A percentile compares a stretch with the other conserved stretches of the same genome.
These are phyloP conservation scores for Bursaphelenchus okinawaensis DNA, from an alignment of 2,888 invertebrate species.

Conservation along the genomic window DNA sequence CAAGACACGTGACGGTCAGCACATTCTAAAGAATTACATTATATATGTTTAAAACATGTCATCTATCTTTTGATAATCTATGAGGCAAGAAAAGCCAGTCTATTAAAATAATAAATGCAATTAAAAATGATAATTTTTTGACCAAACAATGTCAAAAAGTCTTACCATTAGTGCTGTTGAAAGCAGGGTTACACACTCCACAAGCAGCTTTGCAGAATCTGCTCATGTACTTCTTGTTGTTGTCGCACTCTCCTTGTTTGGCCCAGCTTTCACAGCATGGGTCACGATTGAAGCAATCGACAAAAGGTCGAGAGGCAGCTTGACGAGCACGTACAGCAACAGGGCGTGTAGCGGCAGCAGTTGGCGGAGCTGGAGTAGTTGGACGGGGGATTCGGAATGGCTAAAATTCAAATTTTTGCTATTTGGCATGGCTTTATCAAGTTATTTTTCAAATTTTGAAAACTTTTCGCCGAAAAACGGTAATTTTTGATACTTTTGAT, in stretches of 20 bases:
- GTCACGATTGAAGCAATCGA: constrained; percentile 50
- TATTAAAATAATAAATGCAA: not conserved
- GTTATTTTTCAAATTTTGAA: no score
- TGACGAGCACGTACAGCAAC: constrained; percentile 22
- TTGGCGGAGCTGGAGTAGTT: constrained; percentile 13
- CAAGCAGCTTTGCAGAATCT: constrained; percentile 51
- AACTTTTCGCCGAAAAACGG: no score
- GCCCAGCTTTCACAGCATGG: constrained; percentile 55
- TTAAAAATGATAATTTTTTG: not conserved
- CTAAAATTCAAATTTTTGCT: constrained; percentile 9
- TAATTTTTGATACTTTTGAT: no score
- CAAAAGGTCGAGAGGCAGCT: constrained; percentile 29
- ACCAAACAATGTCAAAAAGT: not conserved
- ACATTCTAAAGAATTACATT: constrained; percentile 43
- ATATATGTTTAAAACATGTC: no score
- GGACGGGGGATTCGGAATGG: constrained; percentile 4
- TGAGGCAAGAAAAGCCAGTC: not conserved
- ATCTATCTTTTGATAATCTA: no score
- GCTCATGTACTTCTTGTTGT: constrained; percentile 48
- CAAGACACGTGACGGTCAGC: constrained; percentile 51
- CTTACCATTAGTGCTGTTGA: constrained; percentile 42
- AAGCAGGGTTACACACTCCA: constrained; percentile 40
- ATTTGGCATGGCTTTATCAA: no score
- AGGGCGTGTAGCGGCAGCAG: constrained; percentile 15
- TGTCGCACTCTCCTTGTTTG: constrained; percentile 40